Evolutionary conservation across 2,797 vertebrate species (phyloP).

Genomic region (Peromyscus aztecus): DNA sequence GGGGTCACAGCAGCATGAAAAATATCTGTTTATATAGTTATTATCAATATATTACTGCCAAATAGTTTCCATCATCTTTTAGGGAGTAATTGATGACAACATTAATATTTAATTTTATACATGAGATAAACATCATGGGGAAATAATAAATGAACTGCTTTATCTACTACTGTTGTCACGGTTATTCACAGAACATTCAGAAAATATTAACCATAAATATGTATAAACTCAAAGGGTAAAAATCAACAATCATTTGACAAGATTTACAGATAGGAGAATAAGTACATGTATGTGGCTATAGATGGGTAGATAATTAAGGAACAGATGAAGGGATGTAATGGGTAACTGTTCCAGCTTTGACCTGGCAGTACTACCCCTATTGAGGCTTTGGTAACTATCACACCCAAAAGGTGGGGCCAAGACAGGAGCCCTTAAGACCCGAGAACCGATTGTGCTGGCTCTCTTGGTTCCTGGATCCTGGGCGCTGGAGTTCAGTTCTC

Average conservation of each 20-base stretch:
- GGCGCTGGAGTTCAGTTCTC: no score
- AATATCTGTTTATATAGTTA: conserved; percentile 77
- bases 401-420: no score
- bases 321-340: not conserved
- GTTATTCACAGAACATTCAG: conserved; percentile 7
- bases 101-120: conserved; percentile 72
- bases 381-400: no score
- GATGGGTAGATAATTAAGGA: not conserved
- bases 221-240: not conserved
- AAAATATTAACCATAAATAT: not conserved
- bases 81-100: conserved; percentile 52
- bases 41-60: conserved; percentile 81
- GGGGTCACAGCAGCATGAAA: conserved; percentile 72
- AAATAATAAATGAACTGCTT: not conserved
- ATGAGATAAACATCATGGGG: conserved; percentile 60
- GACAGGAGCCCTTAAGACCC: no score
- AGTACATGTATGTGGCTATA: not conserved
- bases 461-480: no score
- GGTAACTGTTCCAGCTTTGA: no score
- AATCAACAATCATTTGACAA: not conserved
- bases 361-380: no score
- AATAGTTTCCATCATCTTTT: conserved; percentile 77
- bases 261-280: conserved; percentile 10
- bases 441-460: no score
- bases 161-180: not conserved